Base-by-base conservation (phyloP, 2,113 vertebrate genomes). In the Monopterus albus region DNA sequence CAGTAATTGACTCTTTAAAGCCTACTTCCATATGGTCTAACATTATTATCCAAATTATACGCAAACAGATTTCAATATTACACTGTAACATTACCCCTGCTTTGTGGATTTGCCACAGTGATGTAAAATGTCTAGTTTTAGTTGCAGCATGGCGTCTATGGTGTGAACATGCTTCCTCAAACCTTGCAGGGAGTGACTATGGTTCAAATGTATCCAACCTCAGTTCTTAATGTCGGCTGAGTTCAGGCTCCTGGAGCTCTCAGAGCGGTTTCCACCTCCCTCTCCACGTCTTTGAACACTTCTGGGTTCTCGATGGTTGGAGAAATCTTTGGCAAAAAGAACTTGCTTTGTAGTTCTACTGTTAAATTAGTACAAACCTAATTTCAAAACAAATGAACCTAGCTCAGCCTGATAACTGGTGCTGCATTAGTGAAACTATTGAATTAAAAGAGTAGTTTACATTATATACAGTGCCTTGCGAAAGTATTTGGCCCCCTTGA, bases 301-400 rank as follows among this genome's bases (percentile, higher is more conserved):
- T 67, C 88, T 3, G 96, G 95, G 76, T 99, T 96, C 86, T 99
- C 97, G 28, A 99, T 98, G 20, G 96, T 97, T 3, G 97, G 93
- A 36, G 93, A 93, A 55, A 99, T 83, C 98, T 99, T 79, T 36
- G 82, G 81, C 65, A 36, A 51, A 20, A 52, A 25, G 38, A 40
- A 2, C 29, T 31, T 3, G 2, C 3, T 14, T 15, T 18, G 2
- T 11, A 4, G 43, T 2, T 21, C n/a, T 12, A 0, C n/a, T 2
- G 7, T 0, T 0, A 40, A 45, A 61, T 7, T 15, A 23, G 18
- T 15, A 21, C 2, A 18, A 40, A 18, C 10, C 2, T 39, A 15
- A 43, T 20, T 29, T 56, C 36, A 46, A 47, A 28, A 47, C 14
- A 20, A 17, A 4, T n/a, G 7, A 18, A 21, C 2, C 12, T 4